Evolutionary conservation across 2,113 vertebrate genomes (phyloP), one percentile per base, ranked within the genome.

Genomic region (Dunckerocampus dactyliophorus): DNA sequence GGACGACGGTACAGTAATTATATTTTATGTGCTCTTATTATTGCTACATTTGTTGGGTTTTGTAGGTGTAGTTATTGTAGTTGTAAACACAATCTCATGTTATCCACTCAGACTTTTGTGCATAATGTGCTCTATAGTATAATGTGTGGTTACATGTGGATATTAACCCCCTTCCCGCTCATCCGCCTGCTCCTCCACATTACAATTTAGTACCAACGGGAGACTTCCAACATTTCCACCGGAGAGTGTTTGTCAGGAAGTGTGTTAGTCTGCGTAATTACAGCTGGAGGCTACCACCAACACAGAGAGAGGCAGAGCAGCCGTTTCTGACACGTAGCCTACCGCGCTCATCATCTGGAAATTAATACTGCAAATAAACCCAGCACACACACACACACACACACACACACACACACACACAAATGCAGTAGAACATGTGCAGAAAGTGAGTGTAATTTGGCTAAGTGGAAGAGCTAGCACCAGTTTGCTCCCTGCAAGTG

Each of bases 311-410:
- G 37, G 37, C n/a, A 8, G 42, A 56, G 54, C 54, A 42, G n/a
- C 34, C 54, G 37, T 42, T 39, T 55, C 31, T 22, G 53, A 55
- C 53, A 55, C 53, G 31, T 21, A 56, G n/a, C 54, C 52, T 19
- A 55, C 16, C 31, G 52, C 31, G 17, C 31, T 55, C 52, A 20
- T 55, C 52, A 56, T 42, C 54, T 21, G 34, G n/a, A 56, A 56
- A 56, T 56, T 56, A 56, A 56, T 56, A 56, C 37, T 9, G 54
- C 37, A 56, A 56, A 56, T 42, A 43, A 56, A 56, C 6, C 19
- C 37, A 8, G 14, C 21, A 14, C 21, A 15, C 22, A 7, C 8
- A 15, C 24, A 6, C 14, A 7, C 49, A 4, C 21, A 13, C 22
- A 14, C 20, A 21, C 21, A 6, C 47, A 49, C 15, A 13, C 21